A percentile compares a stretch with the other conserved stretches of the same genome.
Evolutionary conservation across 2,113 vertebrate genomes (phyloP).

Genomic region (Drymodes brunneopygia): DNA sequence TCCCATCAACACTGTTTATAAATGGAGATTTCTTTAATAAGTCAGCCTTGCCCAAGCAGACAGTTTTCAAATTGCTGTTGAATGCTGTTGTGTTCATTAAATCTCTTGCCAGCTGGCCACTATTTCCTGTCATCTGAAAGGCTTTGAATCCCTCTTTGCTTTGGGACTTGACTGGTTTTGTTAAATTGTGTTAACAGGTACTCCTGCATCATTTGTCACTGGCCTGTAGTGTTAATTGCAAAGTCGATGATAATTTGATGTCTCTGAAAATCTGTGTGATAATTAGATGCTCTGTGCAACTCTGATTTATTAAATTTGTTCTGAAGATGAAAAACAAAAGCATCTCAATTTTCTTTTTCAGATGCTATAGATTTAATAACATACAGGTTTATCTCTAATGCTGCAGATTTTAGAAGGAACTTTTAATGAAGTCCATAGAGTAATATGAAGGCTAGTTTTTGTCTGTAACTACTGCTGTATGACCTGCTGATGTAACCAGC

Average conservation of each 20-base stretch:
- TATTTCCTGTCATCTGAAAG: neutral
- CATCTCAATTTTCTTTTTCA: conserved; percentile 5
- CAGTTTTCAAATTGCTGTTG: conserved; percentile 13
- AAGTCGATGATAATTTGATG: neutral
- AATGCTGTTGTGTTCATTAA: conserved; percentile 8
- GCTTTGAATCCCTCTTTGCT: neutral
- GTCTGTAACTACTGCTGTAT: neutral
- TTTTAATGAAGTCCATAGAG: neutral
- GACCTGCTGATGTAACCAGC: conserved; percentile 18
- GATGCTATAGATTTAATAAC: neutral
- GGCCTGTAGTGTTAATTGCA: neutral
- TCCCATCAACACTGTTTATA: conserved; percentile 12
- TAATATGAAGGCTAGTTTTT: neutral
- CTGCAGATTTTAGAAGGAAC: conserved; percentile 1
- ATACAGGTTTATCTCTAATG: neutral
- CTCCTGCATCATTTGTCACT: neutral
- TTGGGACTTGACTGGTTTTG: neutral
- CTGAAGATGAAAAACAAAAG: neutral
- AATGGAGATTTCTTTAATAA: conserved; percentile 18
- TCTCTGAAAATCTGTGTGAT: neutral
- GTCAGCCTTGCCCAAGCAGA: neutral
- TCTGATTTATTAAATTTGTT: neutral
- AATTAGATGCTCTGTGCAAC: neutral
- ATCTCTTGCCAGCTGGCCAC: neutral
- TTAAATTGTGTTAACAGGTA: neutral